These are phyloP conservation scores for Poecile montanus DNA, from an alignment of 2,797 vertebrate genomes.

Conservation along the genomic window DNA sequence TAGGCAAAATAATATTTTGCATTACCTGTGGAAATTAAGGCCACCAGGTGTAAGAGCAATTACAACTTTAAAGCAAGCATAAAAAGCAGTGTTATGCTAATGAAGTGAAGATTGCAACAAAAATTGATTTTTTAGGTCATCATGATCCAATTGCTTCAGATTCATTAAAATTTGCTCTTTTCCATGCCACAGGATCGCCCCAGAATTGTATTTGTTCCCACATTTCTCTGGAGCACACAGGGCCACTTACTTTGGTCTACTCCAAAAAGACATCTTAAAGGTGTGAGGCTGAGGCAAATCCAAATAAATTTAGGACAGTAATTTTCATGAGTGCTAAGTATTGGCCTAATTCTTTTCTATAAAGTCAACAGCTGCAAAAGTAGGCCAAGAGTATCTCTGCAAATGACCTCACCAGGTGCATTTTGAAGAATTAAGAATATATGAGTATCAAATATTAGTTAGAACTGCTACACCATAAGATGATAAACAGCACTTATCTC, in stretches of 20 bases:
- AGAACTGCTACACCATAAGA: not conserved
- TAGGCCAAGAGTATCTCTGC: slow-evolving; percentile 12
- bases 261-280: not conserved
- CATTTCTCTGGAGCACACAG: not conserved
- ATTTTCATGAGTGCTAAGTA: not conserved
- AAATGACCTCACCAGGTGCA: not conserved
- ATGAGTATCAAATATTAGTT: not conserved
- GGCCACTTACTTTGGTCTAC: not conserved
- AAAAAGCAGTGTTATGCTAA: not conserved
- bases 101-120: not conserved
- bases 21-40: not conserved
- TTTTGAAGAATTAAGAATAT: slow-evolving; percentile 25
- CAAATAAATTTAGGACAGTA: slow-evolving; percentile 11
- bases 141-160: not conserved
- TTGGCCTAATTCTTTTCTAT: not conserved
- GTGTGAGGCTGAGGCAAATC: not conserved
- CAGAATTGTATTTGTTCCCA: not conserved
- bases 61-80: not conserved
- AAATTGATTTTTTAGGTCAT: not conserved
- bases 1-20: not conserved
- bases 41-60: not conserved
- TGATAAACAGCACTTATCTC: not conserved
- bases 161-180: not conserved
- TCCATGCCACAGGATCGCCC: not conserved
- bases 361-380: not conserved